Conservation (phyloP, 2,113 vertebrate genomes). For the Vicugna pacos region DNA sequence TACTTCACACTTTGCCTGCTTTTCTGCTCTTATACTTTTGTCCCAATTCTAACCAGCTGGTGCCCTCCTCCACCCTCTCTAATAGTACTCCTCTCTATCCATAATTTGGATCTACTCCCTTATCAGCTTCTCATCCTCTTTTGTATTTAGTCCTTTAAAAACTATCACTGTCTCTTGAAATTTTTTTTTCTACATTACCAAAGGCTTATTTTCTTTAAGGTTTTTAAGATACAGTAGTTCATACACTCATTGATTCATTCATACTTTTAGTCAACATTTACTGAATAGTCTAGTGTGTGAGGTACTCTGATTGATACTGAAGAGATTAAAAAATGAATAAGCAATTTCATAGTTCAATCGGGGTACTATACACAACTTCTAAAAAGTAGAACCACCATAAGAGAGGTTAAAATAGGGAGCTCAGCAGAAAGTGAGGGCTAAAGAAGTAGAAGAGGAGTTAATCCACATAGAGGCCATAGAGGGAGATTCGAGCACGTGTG, state of each 20-base stretch:
- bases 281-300: background rate
- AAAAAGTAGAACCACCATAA: background rate
- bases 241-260: background rate
- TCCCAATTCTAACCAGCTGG: background rate
- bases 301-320: background rate
- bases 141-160: conserved; percentile 44
- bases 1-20: background rate
- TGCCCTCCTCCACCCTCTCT: background rate
- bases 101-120: conserved; percentile 25
- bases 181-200: conserved; percentile 34
- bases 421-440: background rate
- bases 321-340: conserved; percentile 12
- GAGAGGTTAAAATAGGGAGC: background rate
- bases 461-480: background rate
- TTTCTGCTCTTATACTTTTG: background rate
- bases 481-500: background rate
- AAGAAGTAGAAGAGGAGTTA: background rate
- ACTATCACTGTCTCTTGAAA: conserved; percentile 8
- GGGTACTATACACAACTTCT: background rate
- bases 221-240: background rate
- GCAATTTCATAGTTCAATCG: background rate
- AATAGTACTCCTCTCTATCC: background rate
- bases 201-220: conserved; percentile 9
- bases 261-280: background rate
- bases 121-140: conserved; percentile 46